A percentile compares a stretch with the other conserved stretches of the same genome.
These are phyloP conservation scores for Ptychoptera contaminata DNA, from an alignment of 2,888 invertebrate genomes.

Conservation along the genomic window DNA sequence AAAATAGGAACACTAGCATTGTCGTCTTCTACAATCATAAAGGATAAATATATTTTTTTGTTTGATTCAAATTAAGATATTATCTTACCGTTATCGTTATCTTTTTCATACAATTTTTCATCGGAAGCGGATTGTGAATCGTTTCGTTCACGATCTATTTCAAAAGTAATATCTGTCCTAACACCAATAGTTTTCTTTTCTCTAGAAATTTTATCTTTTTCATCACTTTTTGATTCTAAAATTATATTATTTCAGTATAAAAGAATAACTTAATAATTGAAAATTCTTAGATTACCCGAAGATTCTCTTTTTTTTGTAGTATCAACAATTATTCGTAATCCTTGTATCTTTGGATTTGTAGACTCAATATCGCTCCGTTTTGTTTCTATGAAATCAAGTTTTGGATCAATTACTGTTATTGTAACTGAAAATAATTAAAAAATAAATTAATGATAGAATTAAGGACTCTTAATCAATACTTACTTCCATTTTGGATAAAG, in stretches of 20 bases:
- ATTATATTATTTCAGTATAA: background rate
- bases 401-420: conserved; percentile 16
- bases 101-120: conserved; percentile 4
- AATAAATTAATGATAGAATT: too few species aligned
- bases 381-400: conserved; percentile 25
- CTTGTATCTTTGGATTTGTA: conserved; percentile 28
- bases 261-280: background rate
- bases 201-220: conserved; percentile 3
- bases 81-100: conserved; percentile 1
- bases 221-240: conserved; percentile 8
- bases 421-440: background rate
- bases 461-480: too few species aligned
- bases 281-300: conserved; percentile 19
- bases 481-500: too few species aligned
- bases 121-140: conserved; percentile 20
- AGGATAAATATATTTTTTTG: too few species aligned
- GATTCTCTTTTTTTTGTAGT: conserved; percentile 25
- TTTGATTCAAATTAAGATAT: too few species aligned
- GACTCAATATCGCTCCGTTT: too few species aligned
- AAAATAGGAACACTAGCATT: conserved; percentile 28
- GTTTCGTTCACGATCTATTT: conserved; percentile 22
- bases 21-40: conserved; percentile 17
- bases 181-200: conserved; percentile 22
- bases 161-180: conserved; percentile 31
- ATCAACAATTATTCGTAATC: conserved; percentile 30